These are phyloP conservation scores for Steromphala cineraria DNA, from an alignment of 2,888 invertebrate genomes.

Conservation along the genomic window DNA sequence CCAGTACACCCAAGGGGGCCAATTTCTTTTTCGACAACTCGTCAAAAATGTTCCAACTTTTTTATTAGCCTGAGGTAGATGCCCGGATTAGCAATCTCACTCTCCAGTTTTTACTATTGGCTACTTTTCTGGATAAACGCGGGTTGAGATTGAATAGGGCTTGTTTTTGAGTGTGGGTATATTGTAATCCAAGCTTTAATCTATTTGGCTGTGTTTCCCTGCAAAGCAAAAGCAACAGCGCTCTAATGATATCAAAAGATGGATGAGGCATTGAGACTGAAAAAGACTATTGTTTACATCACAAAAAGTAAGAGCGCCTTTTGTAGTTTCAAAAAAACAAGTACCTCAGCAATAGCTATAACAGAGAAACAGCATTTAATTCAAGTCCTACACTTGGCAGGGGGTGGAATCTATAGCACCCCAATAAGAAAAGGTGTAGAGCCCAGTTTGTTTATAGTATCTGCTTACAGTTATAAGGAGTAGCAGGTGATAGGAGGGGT, in stretches of 20 bases:
- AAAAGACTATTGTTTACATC: background rate
- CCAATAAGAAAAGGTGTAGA: background rate
- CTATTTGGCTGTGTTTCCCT: background rate
- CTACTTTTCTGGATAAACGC: background rate
- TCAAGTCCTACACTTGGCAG: background rate
- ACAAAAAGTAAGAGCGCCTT: background rate
- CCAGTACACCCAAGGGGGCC: slow-evolving; percentile 8
- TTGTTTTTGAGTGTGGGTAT: background rate
- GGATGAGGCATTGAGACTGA: background rate
- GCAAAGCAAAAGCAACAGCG: background rate
- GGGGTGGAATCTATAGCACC: background rate
- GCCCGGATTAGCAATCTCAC: background rate
- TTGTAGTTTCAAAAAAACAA: background rate
- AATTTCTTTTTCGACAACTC: slow-evolving; percentile 1
- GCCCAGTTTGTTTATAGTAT: slow-evolving; percentile 15
- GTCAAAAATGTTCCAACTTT: background rate
- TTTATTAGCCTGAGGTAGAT: background rate
- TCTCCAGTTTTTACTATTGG: background rate
- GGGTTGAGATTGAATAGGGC: slow-evolving; percentile 4
- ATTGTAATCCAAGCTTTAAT: background rate
- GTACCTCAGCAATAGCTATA: background rate
- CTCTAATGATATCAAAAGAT: slow-evolving; percentile 6
- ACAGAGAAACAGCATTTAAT: slow-evolving; percentile 7
- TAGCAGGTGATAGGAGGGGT: background rate
- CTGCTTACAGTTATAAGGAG: background rate